Conservation (phyloP, 2,888 invertebrate genomes). For the Microctonus aethiopoides region DNA sequence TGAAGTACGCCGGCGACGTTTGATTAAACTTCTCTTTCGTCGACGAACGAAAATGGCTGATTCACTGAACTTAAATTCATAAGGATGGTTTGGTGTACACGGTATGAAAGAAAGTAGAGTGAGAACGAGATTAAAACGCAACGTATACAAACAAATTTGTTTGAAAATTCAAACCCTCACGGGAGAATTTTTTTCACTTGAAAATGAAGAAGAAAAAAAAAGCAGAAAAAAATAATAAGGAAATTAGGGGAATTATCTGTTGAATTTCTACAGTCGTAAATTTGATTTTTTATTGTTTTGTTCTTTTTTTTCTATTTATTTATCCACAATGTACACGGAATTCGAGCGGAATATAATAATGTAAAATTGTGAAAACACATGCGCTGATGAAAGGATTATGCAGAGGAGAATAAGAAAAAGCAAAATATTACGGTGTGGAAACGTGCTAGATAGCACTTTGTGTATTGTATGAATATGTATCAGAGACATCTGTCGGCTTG, state of each 20-base stretch:
- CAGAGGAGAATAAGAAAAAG: background rate
- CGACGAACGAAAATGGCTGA: slow-evolving; percentile 39
- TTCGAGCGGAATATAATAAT: background rate
- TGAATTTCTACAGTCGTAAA: background rate
- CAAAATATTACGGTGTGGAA: slow-evolving; percentile 11
- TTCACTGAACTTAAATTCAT: slow-evolving; percentile 29
- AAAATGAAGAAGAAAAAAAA: background rate
- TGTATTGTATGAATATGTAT: slow-evolving; percentile 57
- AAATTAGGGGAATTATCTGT: background rate
- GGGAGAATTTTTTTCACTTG: background rate
- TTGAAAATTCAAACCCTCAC: slow-evolving; percentile 22
- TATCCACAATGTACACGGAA: background rate
- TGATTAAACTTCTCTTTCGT: slow-evolving; percentile 40
- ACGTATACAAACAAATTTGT: slow-evolving; percentile 41
- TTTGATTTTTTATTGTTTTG: too few relatives aligned
- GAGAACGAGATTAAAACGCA: slow-evolving; percentile 20
- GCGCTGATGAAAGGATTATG: slow-evolving; percentile 12
- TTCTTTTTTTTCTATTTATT: too few relatives aligned
- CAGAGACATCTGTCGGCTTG: slow-evolving; percentile 57
- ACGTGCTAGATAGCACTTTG: background rate
- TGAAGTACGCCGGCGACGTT: slow-evolving; percentile 35
- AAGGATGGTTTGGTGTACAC: background rate
- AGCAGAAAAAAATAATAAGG: background rate
- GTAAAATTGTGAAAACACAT: background rate
- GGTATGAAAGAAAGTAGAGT: slow-evolving; percentile 2